These are phyloP conservation scores for Tachycineta bicolor DNA, from an alignment of 2,113 vertebrate genomes.

Conservation along the genomic window DNA sequence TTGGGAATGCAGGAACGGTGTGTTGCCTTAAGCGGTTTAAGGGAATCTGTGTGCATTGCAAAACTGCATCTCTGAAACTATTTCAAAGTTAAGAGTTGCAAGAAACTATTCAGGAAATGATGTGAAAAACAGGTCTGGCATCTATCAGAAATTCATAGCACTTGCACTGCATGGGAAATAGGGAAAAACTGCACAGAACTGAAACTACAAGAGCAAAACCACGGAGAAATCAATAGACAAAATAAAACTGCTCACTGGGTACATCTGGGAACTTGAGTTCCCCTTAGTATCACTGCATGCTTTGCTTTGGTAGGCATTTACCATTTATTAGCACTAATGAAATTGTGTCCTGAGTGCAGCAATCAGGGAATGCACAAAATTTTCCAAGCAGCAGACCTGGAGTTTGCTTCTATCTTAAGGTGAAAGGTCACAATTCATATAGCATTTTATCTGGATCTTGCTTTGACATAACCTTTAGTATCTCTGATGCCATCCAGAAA, in stretches of 20 bases:
- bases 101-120: slow-evolving; percentile 14
- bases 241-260: not conserved
- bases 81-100: slow-evolving; percentile 23
- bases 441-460: not conserved
- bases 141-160: not conserved
- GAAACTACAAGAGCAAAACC: not conserved
- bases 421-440: not conserved
- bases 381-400: not conserved
- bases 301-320: not conserved
- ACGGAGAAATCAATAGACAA: not conserved
- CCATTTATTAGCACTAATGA: not conserved
- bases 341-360: not conserved
- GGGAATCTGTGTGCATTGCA: not conserved
- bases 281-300: not conserved
- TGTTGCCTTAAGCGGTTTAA: slow-evolving; percentile 21
- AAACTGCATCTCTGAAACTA: slow-evolving; percentile 16
- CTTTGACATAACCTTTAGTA: not conserved
- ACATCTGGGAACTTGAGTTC: not conserved
- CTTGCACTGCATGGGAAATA: not conserved
- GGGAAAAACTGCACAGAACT: not conserved
- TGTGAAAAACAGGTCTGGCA: not conserved
- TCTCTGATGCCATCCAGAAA: not conserved
- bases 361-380: not conserved
- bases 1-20: not conserved
- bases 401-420: not conserved